Conservation (phyloP, 37 sponge, comb jelly and placozoan genomes). For the Spongia lamella region DNA sequence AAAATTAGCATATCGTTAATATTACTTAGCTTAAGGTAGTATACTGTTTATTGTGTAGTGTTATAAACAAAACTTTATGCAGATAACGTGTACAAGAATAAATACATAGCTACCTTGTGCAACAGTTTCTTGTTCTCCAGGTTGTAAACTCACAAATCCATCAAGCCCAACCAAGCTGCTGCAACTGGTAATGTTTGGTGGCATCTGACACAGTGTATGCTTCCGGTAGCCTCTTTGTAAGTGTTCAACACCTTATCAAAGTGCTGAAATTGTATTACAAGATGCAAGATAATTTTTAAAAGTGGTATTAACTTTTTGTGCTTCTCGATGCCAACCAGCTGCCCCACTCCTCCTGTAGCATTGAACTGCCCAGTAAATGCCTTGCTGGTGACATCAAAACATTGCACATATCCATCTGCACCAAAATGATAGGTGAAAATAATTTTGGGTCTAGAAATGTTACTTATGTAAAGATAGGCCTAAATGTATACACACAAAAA, state of each 20-base stretch:
- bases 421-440: too few relatives aligned
- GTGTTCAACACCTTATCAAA: constrained; percentile 34
- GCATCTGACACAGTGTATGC: constrained; percentile 32
- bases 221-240: constrained; percentile 63
- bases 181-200: constrained; percentile 8
- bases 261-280: constrained; percentile 18
- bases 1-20: too few relatives aligned
- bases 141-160: constrained; percentile 55
- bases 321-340: constrained; percentile 52
- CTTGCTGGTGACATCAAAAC: constrained; percentile 27
- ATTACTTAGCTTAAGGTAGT: too few relatives aligned
- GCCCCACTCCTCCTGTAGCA: constrained; percentile 47
- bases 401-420: constrained; percentile 47
- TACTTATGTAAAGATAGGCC: neutral
- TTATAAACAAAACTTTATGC: too few relatives aligned
- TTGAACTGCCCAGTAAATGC: constrained; percentile 48
- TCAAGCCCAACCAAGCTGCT: constrained; percentile 77
- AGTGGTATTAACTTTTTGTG: constrained; percentile 41
- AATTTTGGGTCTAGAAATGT: too few relatives aligned
- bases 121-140: constrained; percentile 37
- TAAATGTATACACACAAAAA: too few relatives aligned
- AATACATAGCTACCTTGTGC: constrained; percentile 64
- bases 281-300: too few relatives aligned
- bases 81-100: too few relatives aligned
- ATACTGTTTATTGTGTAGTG: too few relatives aligned